A percentile compares a stretch with the other conserved stretches of the same genome.
phyloP scores from a whole-genome alignment of 2,113 vertebrate species.

The Ovis aries region DNA sequence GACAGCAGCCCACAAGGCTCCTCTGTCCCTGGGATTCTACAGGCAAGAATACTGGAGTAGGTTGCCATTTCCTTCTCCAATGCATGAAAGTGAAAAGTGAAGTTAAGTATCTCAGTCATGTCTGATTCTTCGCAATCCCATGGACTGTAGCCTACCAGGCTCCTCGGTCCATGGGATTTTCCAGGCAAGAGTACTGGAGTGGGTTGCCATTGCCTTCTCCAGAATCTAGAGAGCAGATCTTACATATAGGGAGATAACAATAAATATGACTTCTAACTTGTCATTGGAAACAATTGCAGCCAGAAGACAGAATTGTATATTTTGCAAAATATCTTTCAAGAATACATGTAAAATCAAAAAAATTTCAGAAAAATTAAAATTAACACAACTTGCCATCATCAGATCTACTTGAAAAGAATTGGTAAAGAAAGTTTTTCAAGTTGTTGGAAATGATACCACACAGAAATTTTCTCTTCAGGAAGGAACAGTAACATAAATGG shows the following conservation, averaged over 20 bases:
- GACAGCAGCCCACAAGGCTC: accelerated
- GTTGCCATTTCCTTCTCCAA: not conserved
- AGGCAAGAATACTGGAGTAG: not conserved
- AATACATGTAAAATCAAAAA: not conserved
- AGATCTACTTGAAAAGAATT: not conserved
- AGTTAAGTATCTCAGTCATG: not conserved
- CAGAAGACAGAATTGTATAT: not conserved
- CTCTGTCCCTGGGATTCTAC: not conserved
- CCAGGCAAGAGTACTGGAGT: not conserved
- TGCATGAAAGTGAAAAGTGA: not conserved
- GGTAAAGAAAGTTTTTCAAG: not conserved
- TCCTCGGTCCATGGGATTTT: not conserved
- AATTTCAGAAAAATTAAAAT: not conserved
- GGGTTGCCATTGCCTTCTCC: not conserved
- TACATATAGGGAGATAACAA: not conserved
- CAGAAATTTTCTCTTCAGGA: not conserved
- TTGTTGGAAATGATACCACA: not conserved
- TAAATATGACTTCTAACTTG: not conserved
- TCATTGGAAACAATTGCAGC: not conserved
- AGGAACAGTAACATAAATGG: not conserved
- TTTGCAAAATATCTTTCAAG: not conserved
- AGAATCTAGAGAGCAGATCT: not conserved
- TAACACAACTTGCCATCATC: not conserved
- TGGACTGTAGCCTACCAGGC: not conserved
- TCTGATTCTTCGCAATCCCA: accelerated